Conservation (phyloP, 1,140 invertebrate species). For the Drosophila nigromelanica region DNA sequence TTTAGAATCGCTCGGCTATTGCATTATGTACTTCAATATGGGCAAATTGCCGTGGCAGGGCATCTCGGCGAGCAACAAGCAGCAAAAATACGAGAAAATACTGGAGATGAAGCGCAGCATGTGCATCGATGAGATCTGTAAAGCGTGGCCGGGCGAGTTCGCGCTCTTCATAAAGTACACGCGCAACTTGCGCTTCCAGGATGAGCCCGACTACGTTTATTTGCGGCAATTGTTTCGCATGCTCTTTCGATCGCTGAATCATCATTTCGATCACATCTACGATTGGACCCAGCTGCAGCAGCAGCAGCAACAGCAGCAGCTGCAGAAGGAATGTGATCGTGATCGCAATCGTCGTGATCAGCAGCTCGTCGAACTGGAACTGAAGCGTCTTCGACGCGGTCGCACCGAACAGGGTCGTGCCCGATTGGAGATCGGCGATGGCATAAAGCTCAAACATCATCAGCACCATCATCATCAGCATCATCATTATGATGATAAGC, state of each 20-base stretch:
- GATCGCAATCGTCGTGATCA: constrained; percentile 1
- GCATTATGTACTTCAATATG: constrained; percentile 99
- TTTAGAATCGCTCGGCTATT: constrained; percentile 98
- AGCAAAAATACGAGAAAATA: constrained; percentile 99
- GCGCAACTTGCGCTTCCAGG: constrained; percentile 96
- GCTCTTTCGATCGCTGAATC: constrained; percentile 97
- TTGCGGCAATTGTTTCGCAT: constrained; percentile 97
- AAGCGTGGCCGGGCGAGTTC: constrained; percentile 94
- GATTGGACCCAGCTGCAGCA: constrained; percentile 97
- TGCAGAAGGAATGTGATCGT: constrained; percentile 11
- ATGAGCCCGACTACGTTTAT: constrained; percentile 98
- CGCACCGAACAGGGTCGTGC: constrained; percentile 5
- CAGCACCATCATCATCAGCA: not conserved
- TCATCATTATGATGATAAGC: constrained; percentile 6
- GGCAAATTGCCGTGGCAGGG: constrained; percentile 98
- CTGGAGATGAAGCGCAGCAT: constrained; percentile 99
- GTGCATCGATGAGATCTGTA: constrained; percentile 96
- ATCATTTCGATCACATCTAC: constrained; percentile 99
- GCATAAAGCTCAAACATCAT: not conserved
- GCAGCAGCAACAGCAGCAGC: constrained; percentile 86
- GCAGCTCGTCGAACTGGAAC: constrained; percentile 10
- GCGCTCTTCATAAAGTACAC: constrained; percentile 98
- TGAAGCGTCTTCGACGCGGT: not conserved
- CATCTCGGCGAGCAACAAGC: constrained; percentile 96
- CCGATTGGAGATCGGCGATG: constrained; percentile 40